These are phyloP conservation scores for Bembecia ichneumoniformis DNA, from an alignment of 2,888 invertebrate genomes.

Conservation along the genomic window DNA sequence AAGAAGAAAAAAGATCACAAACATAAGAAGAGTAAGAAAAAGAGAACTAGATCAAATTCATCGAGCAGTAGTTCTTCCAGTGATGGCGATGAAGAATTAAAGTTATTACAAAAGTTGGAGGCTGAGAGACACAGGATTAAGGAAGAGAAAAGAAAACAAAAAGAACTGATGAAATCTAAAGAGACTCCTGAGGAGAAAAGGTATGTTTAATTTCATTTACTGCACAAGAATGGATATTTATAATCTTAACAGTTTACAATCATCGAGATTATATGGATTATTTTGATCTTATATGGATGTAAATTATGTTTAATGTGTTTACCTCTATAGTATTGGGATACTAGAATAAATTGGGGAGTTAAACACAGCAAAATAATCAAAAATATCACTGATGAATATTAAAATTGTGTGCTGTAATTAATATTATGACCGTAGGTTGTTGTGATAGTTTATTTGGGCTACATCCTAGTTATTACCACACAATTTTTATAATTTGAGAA, in stretches of 20 bases:
- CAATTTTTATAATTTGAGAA: too few relatives aligned
- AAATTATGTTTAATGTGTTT: too few relatives aligned
- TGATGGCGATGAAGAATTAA: slow-evolving; percentile 70
- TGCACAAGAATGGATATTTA: neutral
- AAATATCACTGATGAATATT: too few relatives aligned
- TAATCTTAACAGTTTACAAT: neutral
- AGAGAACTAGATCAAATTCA: slow-evolving; percentile 36
- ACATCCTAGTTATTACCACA: too few relatives aligned
- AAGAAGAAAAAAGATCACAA: slow-evolving; percentile 24
- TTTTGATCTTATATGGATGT: too few relatives aligned
- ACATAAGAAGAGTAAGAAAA: slow-evolving; percentile 39
- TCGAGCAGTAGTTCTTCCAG: slow-evolving; percentile 38
- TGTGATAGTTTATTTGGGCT: too few relatives aligned
- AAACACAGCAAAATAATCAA: too few relatives aligned
- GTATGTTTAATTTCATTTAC: slow-evolving; percentile 21
- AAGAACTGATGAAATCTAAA: slow-evolving; percentile 85
- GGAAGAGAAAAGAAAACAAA: slow-evolving; percentile 77
- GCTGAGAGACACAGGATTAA: slow-evolving; percentile 77
- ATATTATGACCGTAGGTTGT: too few relatives aligned
- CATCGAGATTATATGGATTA: too few relatives aligned
- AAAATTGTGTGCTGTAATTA: too few relatives aligned
- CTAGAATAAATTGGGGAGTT: too few relatives aligned
- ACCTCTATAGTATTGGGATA: too few relatives aligned
- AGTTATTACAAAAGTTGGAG: slow-evolving; percentile 80
- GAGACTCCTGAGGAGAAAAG: slow-evolving; percentile 97